Evolutionary conservation across 2,888 invertebrate genomes (phyloP), one percentile per base, ranked within the genome.

Genomic region (Dolichomitus sp.): DNA sequence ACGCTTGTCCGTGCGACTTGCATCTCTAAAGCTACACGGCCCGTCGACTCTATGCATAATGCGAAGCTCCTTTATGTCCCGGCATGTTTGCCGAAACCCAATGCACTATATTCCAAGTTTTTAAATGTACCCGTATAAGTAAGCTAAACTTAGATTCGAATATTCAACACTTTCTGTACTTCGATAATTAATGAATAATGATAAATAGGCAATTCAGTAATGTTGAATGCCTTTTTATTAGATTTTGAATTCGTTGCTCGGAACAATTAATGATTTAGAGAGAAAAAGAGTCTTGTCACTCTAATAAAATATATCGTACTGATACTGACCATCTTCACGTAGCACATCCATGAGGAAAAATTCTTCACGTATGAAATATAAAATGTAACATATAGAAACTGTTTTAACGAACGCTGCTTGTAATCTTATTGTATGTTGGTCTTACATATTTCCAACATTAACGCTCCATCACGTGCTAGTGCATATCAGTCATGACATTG

Each of bases 1-100:
- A 12, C 33, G 45, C 59, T 45, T 17, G 48, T 19, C 30, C 33
- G 17, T 19, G n/a, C 30, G 37, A 45, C 57, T n/a, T 27, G 54
- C 70, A 70, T 70, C 30, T 6, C 27, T 6, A 17, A 57, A 45
- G 14, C 54, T n/a, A 37, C 57, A 33, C 61, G 37, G 17, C n/a
- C 61, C 37, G 61, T 45, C 19, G 40, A 23, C 4, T 45, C 45
- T 23, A 14, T 42, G 42, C 27, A 65, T 65, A 27, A 45, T 40
- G 61, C 61, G 17, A 61, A 61, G 19, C 9, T 1, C 37, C 61
- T 9, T 19, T 7, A 33, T 17, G 33, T 59, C 2, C 30, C 9
- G 17, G 1, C 59, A 37, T 6, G 1, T n/a, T 59, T 17, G 4
- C 7, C n/a, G 30, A 33, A 14, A 40, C 14, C 23, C n/a, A 19